phyloP scores from a whole-genome alignment of 2,888 invertebrate genomes.

The Lymantria monacha region DNA sequence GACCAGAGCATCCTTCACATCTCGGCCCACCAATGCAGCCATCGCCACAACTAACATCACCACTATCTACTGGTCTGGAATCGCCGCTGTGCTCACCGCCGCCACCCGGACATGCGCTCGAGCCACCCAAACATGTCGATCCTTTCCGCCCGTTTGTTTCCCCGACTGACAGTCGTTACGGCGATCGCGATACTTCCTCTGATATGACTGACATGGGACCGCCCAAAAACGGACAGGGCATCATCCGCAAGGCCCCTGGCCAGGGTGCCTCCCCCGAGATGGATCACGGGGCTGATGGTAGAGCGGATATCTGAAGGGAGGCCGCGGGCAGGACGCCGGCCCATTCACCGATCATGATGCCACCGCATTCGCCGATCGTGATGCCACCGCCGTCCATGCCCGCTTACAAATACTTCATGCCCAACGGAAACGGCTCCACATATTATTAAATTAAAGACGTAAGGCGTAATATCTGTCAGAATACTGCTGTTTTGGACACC shows the following conservation, averaged over 20 bases:
- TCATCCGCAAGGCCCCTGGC: constrained; percentile 52
- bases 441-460: constrained; percentile 56
- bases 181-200: constrained; percentile 83
- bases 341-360: constrained; percentile 38
- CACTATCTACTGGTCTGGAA: constrained; percentile 81
- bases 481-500: constrained; percentile 4
- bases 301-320: constrained; percentile 79
- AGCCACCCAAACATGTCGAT: constrained; percentile 78
- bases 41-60: constrained; percentile 77
- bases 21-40: constrained; percentile 68
- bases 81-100: constrained; percentile 85
- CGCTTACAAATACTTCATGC: constrained; percentile 73
- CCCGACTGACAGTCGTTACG: constrained; percentile 83
- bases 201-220: constrained; percentile 72
- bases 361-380: constrained; percentile 39
- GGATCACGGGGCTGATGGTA: constrained; percentile 84
- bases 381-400: constrained; percentile 63
- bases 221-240: constrained; percentile 61
- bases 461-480: constrained; percentile 18
- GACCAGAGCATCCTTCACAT: constrained; percentile 74
- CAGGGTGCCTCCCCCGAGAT: constrained; percentile 82
- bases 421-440: constrained; percentile 69
- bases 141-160: constrained; percentile 83
- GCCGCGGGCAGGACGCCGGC: constrained; percentile 67
- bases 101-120: constrained; percentile 85